phyloP scores from a whole-genome alignment of 2,888 invertebrate species.

The Agonopterix alstromeriana region DNA sequence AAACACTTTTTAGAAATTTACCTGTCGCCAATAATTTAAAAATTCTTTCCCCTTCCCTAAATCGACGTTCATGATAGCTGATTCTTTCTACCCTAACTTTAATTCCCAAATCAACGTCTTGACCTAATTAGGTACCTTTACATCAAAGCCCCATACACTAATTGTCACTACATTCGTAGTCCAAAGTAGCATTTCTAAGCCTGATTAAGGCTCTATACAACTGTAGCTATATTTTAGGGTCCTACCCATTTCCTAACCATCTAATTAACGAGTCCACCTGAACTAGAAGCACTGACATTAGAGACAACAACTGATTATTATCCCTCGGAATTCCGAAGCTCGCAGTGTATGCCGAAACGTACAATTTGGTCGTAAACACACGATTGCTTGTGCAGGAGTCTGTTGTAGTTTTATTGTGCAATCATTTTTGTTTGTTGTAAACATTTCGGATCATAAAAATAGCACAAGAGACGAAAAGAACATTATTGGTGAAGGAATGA shows the following conservation, averaged over 20 bases:
- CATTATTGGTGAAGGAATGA: too few species aligned
- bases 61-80: too few species aligned
- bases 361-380: conserved; percentile 3
- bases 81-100: too few species aligned
- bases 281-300: neutral
- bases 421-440: neutral
- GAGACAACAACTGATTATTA: neutral
- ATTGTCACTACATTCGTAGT: too few species aligned
- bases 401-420: neutral
- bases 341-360: neutral
- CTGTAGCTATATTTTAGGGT: neutral
- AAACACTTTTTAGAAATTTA: too few species aligned
- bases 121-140: too few species aligned
- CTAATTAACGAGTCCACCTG: neutral
- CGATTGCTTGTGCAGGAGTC: neutral
- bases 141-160: too few species aligned
- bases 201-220: conserved; percentile 14
- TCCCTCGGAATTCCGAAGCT: neutral
- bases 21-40: too few species aligned
- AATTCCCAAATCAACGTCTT: too few species aligned
- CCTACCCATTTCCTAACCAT: neutral
- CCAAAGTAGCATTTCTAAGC: conserved; percentile 2
- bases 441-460: neutral
- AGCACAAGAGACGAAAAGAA: too few species aligned
- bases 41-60: too few species aligned